Evolutionary conservation across 1,140 invertebrate species (phyloP), one percentile per base, ranked within the genome.

Genomic region (Pseudachorutes palmiensis): DNA sequence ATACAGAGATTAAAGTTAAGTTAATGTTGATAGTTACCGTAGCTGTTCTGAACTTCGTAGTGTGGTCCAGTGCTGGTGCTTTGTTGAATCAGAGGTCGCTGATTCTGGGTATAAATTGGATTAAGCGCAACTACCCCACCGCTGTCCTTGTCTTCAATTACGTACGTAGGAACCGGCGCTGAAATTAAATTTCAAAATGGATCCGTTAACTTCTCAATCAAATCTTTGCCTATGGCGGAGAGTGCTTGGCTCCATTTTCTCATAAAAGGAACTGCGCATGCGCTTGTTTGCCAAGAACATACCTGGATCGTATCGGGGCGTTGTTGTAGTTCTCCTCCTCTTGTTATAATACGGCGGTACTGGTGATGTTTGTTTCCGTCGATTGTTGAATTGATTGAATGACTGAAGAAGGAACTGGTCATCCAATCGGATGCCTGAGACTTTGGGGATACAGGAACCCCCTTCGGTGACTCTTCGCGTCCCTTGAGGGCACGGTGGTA

Each of bases 351-450:
- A 9, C 5, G 36, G 36, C 5, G 36, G 36, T 9, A 19, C 5
- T 5, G 36, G 36, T 41, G 36, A 41, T 5, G 36, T 19, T 9
- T 5, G 36, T 41, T 19, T 41, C 36, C 36, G 36, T 41, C 36
- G n/a, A n/a, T n/a, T 41, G 36, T 41, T 41, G 19, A 41, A 41
- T 5, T 9, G 19, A 41, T 41, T 19, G 51, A 55, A 55, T 12
- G 51, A 55, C 51, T 55, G 51, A 5, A 55, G 51, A 16, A 55
- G 24, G 51, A 55, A 55, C 51, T 55, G 51, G 24, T 55, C 51
- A 22, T 55, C 51, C 5, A 55, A 26, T 24, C 24, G 9, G 51
- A 55, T 55, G 9, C 51, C 51, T 14, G 51, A 55, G 24, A 24
- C 24, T 26, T 26, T 55, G 12, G 51, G 51, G 12, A 55, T 3